phyloP scores from a whole-genome alignment of 2,888 invertebrate genomes.

The Drosophila lutescens region DNA sequence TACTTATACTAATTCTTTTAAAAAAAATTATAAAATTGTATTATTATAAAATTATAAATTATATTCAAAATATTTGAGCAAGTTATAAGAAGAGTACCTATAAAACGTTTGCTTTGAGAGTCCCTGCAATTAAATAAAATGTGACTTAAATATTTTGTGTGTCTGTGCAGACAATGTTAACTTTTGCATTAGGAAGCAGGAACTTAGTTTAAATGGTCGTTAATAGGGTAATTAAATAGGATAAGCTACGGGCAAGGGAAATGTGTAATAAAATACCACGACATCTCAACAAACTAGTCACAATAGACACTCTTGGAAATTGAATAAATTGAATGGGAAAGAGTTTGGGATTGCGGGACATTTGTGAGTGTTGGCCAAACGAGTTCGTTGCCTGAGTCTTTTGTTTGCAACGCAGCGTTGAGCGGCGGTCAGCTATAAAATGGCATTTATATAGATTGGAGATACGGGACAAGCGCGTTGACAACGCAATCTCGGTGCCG shows the following conservation, averaged over 20 bases:
- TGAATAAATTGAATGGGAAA: slow-evolving; percentile 14
- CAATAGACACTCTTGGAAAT: slow-evolving; percentile 13
- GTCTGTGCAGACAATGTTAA: no score
- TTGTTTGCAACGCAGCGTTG: slow-evolving; percentile 45
- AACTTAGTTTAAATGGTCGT: not conserved
- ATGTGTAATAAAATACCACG: not conserved
- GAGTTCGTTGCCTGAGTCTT: slow-evolving; percentile 73
- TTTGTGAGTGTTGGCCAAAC: slow-evolving; percentile 45
- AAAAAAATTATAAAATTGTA: no score
- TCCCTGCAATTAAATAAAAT: no score
- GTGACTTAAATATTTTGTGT: no score
- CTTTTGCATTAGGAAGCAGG: not conserved
- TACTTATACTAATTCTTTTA: no score
- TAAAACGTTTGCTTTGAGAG: no score
- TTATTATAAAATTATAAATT: no score
- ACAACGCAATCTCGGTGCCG: slow-evolving; percentile 50
- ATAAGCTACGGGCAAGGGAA: not conserved
- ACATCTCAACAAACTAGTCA: not conserved
- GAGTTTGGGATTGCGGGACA: slow-evolving; percentile 20
- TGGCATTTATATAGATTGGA: slow-evolving; percentile 43
- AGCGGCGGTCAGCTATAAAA: slow-evolving; percentile 14
- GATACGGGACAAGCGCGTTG: slow-evolving; percentile 42
- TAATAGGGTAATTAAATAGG: slow-evolving; percentile 1
- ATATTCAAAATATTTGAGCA: no score
- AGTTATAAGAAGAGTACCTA: no score